Evolutionary conservation across 2,888 invertebrate species (phyloP), one percentile per base, ranked within the genome.

Genomic region (Cyclophora punctaria): DNA sequence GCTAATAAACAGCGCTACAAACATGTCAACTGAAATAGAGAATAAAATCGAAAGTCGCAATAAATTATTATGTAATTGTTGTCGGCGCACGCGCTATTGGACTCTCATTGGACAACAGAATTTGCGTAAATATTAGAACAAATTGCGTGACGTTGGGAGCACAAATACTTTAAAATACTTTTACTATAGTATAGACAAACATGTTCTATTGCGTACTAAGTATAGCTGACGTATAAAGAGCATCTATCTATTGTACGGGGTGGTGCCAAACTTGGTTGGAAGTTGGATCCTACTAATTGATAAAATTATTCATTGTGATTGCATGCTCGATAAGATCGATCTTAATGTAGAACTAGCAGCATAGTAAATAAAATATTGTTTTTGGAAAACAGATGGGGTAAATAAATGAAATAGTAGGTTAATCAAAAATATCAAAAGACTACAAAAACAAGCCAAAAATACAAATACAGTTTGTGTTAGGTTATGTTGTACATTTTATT

Each of bases 251-350:
- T 20, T 20, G 52, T 52, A 51, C 50, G 51, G 45, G 48, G 45
- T 43, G 50, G 46, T 59, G 59, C 59, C 59, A 61, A 61, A 55
- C 48, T 41, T 47, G 34, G 44, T 20, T 20, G 20, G 20, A 20
- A 20, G 20, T 20, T 20, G 20, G 20, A 7, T 33, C 20, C 44
- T 34, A 51, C 52, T 56, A 55, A 61, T 61, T 52, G 46, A 42
- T 48, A 44, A 7, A 48, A 57, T 59, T 35, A 57, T 53, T 56
- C 52, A 57, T 52, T 48, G 47, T 46, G 41, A 49, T 56, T 35
- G 50, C 46, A 44, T 5, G 6, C 20, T 37, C 4, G 44, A 45
- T 41, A 45, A 41, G 41, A 41, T 7, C 42, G n/a, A 7, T 7
- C 1, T 20, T 20, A 20, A 20, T 20, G 20, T 20, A 20, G 20